These are phyloP conservation scores for Dendrocincla fuliginosa DNA, from an alignment of 2,797 vertebrate species.

Conservation along the genomic window DNA sequence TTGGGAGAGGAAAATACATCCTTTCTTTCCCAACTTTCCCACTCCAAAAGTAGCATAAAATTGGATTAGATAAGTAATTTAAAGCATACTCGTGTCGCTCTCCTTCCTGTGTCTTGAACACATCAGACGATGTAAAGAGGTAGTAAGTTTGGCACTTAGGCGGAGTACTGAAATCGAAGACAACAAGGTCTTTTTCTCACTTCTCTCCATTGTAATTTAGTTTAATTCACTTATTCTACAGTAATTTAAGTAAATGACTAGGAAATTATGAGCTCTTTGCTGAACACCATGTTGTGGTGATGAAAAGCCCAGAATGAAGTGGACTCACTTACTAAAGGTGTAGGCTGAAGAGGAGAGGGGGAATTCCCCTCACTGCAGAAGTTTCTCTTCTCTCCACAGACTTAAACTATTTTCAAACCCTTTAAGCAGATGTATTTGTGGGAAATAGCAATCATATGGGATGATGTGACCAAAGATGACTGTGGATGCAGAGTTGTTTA, in stretches of 20 bases:
- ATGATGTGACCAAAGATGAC: background rate
- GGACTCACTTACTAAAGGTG: background rate
- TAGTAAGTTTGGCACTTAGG: background rate
- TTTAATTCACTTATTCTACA: background rate
- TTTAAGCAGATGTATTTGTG: background rate
- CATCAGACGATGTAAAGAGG: background rate
- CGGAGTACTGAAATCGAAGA: background rate
- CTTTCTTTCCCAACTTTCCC: background rate
- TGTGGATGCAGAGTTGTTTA: background rate
- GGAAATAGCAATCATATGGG: background rate
- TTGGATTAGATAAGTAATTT: background rate
- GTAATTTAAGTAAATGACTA: background rate
- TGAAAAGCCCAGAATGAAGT: background rate
- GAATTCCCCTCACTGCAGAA: background rate
- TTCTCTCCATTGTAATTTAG: slow-evolving; percentile 1
- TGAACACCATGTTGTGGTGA: background rate
- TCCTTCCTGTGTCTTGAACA: background rate
- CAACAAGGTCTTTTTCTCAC: background rate
- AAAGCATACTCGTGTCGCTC: rapidly evolving
- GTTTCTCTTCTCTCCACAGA: background rate
- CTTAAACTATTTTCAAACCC: background rate
- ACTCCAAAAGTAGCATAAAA: background rate
- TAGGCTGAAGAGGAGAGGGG: background rate
- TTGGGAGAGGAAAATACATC: background rate
- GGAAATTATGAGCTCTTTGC: background rate